Evolutionary conservation across 2,888 invertebrate genomes (phyloP), one percentile per base, ranked within the genome.

Genomic region (Aricia artaxerxes): DNA sequence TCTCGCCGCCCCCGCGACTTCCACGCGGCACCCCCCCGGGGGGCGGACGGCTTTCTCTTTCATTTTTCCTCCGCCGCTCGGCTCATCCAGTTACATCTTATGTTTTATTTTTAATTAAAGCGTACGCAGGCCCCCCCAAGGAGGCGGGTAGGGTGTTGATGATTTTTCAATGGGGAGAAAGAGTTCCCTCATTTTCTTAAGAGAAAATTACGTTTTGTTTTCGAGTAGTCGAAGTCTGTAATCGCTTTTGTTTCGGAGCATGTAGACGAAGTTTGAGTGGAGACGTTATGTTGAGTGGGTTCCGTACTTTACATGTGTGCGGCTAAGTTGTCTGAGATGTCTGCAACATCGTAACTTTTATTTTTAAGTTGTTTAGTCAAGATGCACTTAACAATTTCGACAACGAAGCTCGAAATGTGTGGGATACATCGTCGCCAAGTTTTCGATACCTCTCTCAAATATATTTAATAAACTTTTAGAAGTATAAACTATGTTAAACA

Each of bases 101-200:
- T 94, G 94, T 94, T 94, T 94, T 94, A 94, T 94, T 94, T 94
- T 94, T 94, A 94, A 94, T 94, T 94, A 94, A 94, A 94, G 94
- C 94, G 94, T 94, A 94, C 94, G 94, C 94, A 94, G 94, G 94
- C 94, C 92, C 86, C 86, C 89, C 89, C 82, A 80, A 87, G 86
- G 83, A 88, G 88, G 81, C 85, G 91, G 90, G 91, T 92, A 90
- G 93, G 93, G 94, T 93, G 94, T 94, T 94, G 94, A 94, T 94
- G 94, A 94, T 94, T 94, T 94, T 94, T 94, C 94, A 94, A 94
- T 94, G 94, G 94, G 94, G 94, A 94, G 94, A 94, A 94, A 94
- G 94, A 94, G 94, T 94, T 94, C 93, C 93, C 94, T 94, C 94
- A 94, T 94, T 94, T 94, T 94, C 94, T 94, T 94, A 94, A 94